phyloP scores from a whole-genome alignment of 92 coral and sea anemone species.

The Anthopleura xanthogrammica region DNA sequence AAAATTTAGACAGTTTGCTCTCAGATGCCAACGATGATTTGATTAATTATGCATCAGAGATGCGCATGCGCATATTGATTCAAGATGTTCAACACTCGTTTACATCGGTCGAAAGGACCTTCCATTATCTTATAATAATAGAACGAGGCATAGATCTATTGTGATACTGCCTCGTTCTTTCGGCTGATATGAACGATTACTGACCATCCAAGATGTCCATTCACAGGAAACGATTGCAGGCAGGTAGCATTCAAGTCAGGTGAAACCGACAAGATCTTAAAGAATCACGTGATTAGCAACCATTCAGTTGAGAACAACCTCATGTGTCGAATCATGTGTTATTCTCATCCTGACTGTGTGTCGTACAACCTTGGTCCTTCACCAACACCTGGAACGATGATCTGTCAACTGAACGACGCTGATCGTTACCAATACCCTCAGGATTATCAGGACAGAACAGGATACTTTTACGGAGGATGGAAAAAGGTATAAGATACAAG shows the following conservation, averaged over 20 bases:
- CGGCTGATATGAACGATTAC: no score
- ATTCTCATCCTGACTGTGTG: constrained; percentile 25
- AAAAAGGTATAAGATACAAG: not conserved
- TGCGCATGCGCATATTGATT: no score
- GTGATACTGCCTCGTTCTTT: no score
- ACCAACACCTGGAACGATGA: constrained; percentile 9
- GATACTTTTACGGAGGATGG: constrained; percentile 11
- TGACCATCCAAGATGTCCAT: no score
- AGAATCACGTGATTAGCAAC: constrained; percentile 28
- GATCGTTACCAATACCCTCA: constrained; percentile 31
- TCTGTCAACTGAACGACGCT: constrained; percentile 39
- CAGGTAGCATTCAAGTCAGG: not conserved
- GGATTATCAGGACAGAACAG: constrained; percentile 16
- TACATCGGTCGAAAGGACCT: no score
- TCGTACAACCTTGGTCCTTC: constrained; percentile 25
- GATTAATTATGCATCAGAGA: no score
- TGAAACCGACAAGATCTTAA: not conserved
- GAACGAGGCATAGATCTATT: no score
- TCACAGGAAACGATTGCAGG: not conserved
- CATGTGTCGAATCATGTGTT: constrained; percentile 3
- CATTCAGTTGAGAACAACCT: not conserved
- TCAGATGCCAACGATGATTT: no score
- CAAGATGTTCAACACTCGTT: no score
- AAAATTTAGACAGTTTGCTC: no score
- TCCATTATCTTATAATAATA: no score